A percentile compares a stretch with the other conserved stretches of the same genome.
Conservation (phyloP, 2,888 invertebrate species). For the Nephrotoma guestfalica region DNA sequence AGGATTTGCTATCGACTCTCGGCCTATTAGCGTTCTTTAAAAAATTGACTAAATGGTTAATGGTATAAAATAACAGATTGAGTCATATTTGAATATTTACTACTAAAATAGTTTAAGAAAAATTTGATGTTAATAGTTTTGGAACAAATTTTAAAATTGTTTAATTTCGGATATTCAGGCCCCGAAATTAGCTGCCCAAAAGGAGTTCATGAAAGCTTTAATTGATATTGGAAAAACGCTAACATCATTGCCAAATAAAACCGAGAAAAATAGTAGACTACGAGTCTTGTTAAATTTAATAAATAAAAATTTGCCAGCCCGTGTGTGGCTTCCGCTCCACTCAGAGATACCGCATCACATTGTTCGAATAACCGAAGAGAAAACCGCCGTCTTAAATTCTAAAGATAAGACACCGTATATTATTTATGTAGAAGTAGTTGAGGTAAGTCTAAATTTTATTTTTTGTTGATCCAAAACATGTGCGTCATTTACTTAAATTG, state of each 20-base stretch:
- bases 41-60: not conserved
- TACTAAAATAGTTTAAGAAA: not conserved
- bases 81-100: not conserved
- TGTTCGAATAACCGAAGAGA: constrained; percentile 91
- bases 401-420: constrained; percentile 87
- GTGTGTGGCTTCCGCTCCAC: constrained; percentile 94
- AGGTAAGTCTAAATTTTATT: constrained; percentile 28
- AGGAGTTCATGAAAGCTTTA: constrained; percentile 76
- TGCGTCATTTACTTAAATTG: not conserved
- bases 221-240: constrained; percentile 75
- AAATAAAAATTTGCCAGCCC: constrained; percentile 92
- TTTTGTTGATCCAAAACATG: not conserved
- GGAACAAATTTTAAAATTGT: not conserved
- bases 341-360: constrained; percentile 74
- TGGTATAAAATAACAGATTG: not conserved
- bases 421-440: constrained; percentile 92
- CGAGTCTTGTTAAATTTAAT: constrained; percentile 85
- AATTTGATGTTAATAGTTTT: not conserved
- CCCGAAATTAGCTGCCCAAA: constrained; percentile 65
- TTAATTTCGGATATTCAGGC: constrained; percentile 36
- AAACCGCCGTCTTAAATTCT: constrained; percentile 95
- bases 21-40: not conserved
- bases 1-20: not conserved
- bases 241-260: constrained; percentile 69
- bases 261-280: constrained; percentile 81